Evolutionary conservation across 2,888 invertebrate genomes (phyloP).

Genomic region (Scelioninae gen. 1): DNA sequence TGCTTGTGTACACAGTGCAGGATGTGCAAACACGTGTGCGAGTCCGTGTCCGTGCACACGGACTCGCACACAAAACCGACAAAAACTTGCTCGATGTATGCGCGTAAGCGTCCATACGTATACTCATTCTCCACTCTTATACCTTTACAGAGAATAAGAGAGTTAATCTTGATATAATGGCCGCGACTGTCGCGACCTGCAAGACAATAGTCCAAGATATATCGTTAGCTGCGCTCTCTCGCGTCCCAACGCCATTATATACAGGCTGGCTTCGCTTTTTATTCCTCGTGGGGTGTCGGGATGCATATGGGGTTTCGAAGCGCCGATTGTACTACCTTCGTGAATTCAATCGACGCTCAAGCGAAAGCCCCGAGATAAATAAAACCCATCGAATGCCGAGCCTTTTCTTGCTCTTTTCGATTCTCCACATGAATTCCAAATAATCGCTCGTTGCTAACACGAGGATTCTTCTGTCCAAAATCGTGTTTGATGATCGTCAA

Average conservation of each 20-base stretch:
- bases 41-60: conserved; percentile 22
- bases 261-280: conserved; percentile 69
- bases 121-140: conserved; percentile 72
- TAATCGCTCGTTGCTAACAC: conserved; percentile 60
- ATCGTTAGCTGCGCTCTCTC: conserved; percentile 82
- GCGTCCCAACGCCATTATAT: conserved; percentile 69
- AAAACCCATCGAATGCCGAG: conserved; percentile 64
- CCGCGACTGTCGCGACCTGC: conserved; percentile 83
- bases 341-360: conserved; percentile 68
- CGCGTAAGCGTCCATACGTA: conserved; percentile 59
- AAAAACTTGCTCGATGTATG: conserved; percentile 59
- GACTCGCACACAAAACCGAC: conserved; percentile 21
- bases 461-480: conserved; percentile 57
- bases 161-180: conserved; percentile 84
- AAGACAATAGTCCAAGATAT: conserved; percentile 84
- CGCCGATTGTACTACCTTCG: conserved; percentile 71
- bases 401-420: conserved; percentile 57
- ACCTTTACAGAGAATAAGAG: conserved; percentile 78
- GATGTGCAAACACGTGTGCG: conserved; percentile 58
- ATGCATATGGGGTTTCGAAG: conserved; percentile 71
- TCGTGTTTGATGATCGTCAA: conserved; percentile 56
- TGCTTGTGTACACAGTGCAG: conserved; percentile 64
- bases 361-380: conserved; percentile 67
- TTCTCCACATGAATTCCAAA: conserved; percentile 65
- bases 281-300: conserved; percentile 72